These are phyloP conservation scores for Nomada ruficornis DNA, from an alignment of 2,888 invertebrate species.

Conservation along the genomic window DNA sequence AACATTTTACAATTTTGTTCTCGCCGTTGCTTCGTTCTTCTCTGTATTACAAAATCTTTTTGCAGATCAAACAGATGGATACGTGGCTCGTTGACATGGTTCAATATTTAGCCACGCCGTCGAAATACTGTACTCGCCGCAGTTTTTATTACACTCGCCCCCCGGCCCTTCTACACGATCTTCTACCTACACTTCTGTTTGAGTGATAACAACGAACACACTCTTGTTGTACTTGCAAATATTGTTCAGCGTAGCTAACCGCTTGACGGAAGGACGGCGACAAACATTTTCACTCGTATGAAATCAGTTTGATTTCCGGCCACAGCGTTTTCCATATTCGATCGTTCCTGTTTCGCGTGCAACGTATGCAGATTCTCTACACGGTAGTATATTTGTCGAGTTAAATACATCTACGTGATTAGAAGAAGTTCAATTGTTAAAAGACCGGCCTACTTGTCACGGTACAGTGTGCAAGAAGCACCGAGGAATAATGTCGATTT, in stretches of 20 bases:
- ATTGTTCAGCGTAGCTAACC: conserved; percentile 32
- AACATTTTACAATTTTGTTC: no score
- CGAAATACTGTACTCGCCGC: not conserved
- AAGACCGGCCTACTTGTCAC: no score
- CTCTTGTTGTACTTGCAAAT: conserved; percentile 55
- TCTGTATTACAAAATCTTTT: not conserved
- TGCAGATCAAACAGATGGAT: not conserved
- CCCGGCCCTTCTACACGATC: conserved; percentile 7
- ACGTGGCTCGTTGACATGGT: not conserved
- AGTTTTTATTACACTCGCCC: conserved; percentile 10
- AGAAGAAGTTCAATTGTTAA: not conserved
- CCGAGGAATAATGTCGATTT: no score
- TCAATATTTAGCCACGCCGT: conserved; percentile 28
- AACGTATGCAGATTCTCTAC: not conserved
- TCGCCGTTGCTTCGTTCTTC: not conserved
- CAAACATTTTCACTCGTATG: conserved; percentile 55
- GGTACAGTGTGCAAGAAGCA: no score
- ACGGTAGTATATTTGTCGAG: not conserved
- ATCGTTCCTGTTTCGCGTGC: conserved; percentile 25
- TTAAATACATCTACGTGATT: not conserved
- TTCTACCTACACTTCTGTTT: conserved; percentile 30
- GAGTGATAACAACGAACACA: conserved; percentile 40
- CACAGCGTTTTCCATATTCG: conserved; percentile 54
- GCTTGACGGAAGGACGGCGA: conserved; percentile 31
- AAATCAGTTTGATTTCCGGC: conserved; percentile 53